phyloP scores from a whole-genome alignment of 2,113 vertebrate genomes.

The Sarotherodon lohbergeri region DNA sequence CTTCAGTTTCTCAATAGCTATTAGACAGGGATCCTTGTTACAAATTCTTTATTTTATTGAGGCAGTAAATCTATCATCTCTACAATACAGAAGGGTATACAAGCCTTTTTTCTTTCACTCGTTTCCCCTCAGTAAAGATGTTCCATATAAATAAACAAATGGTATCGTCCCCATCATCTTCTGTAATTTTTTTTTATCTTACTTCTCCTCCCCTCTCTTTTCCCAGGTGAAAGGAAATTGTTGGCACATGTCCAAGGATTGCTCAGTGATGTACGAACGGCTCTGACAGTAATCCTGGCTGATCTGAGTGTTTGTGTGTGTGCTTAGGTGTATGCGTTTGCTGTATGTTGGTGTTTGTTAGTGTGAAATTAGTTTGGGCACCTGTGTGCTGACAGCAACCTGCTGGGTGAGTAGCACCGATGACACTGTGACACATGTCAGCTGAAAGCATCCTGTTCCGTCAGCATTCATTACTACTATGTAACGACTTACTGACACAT shows the following conservation, averaged over 20 bases:
- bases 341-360: conserved; percentile 5
- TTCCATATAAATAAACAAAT: conserved; percentile 64
- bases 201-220: not conserved
- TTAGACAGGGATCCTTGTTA: conserved; percentile 49
- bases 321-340: not conserved
- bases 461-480: conserved; percentile 30
- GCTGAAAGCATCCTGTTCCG: conserved; percentile 57
- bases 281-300: conserved; percentile 71
- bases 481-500: conserved; percentile 43
- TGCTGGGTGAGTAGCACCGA: conserved; percentile 48
- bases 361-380: conserved; percentile 1
- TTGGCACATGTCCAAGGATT: conserved; percentile 50
- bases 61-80: conserved; percentile 69
- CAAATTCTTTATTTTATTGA: conserved; percentile 73
- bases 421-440: conserved; percentile 64
- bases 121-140: conserved; percentile 25
- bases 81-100: conserved; percentile 27
- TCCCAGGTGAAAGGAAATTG: conserved; percentile 65
- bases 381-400: conserved; percentile 63
- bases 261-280: conserved; percentile 48
- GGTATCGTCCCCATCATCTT: conserved; percentile 42
- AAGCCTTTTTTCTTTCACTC: not conserved
- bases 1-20: conserved; percentile 48
- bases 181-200: not conserved
- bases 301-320: conserved; percentile 23